A percentile compares a stretch with the other conserved stretches of the same genome.
Evolutionary conservation across 2,888 invertebrate genomes (phyloP).

Genomic region (Shargacucullia verbasci): DNA sequence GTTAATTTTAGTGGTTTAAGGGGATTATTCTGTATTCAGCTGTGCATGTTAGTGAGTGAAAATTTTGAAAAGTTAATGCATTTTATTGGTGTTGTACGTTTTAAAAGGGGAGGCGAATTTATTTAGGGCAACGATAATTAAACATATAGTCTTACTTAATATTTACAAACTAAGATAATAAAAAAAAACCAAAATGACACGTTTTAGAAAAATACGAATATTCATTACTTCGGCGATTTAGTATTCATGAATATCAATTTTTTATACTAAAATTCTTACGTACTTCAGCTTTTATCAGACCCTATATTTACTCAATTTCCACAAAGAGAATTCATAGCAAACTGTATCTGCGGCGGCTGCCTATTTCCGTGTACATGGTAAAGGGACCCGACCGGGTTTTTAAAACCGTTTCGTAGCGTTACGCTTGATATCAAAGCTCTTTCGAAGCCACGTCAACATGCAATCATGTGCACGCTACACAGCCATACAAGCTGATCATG

Average conservation of each 20-base stretch:
- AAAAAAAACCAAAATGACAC: too few species aligned
- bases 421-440: conserved; percentile 76
- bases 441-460: conserved; percentile 67
- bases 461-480: conserved; percentile 68
- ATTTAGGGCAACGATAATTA: too few species aligned
- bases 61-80: too few species aligned
- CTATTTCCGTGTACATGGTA: conserved; percentile 67
- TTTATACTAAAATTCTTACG: conserved; percentile 6
- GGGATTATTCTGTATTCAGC: too few species aligned
- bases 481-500: conserved; percentile 46
- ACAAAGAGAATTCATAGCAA: conserved; percentile 38
- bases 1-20: too few species aligned
- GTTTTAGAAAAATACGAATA: too few species aligned
- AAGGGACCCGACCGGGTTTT: conserved; percentile 65
- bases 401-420: conserved; percentile 65
- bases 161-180: too few species aligned
- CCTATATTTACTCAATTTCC: conserved; percentile 12
- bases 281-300: conserved; percentile 6
- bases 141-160: too few species aligned
- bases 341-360: conserved; percentile 53
- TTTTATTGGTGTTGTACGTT: too few species aligned
- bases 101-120: too few species aligned
- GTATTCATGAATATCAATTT: neutral
- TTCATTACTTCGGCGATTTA: too few species aligned
- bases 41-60: too few species aligned